Evolutionary conservation across 2,888 invertebrate genomes (phyloP), one percentile per base, ranked within the genome.

Genomic region (Agriopis aurantiaria): DNA sequence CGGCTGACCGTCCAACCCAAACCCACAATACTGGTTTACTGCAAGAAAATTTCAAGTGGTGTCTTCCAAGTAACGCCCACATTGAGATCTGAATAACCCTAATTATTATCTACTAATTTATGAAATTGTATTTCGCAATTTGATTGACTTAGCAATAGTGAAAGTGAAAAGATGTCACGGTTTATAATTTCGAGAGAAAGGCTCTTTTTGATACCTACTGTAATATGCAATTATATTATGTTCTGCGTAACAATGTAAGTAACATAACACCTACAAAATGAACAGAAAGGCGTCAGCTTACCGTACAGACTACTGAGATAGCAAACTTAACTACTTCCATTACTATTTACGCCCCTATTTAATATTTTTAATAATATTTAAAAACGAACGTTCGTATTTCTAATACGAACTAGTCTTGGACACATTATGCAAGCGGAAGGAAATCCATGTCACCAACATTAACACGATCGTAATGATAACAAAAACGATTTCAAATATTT

Each of bases 91-190:
- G 76, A 84, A 84, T 84, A 78, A 80, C 85, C 78, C 83, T 88
- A 91, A 93, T 91, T 91, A 90, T 63, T 69, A 84, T 82, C 78
- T 80, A 79, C 83, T 87, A 85, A 88, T 88, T 75, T 89, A 85
- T 84, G 81, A 87, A 87, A 84, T 85, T 85, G 82, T 72, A 69
- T 88, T 89, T 84, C 80, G 86, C 87, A 88, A 90, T 90, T 85
- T 87, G 89, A 91, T 91, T 91, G 91, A 89, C 86, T 88, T 82
- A 84, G 85, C 85, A 85, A 86, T 85, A 86, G 90, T 86, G 91
- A 93, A 93, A 93, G 93, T 91, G 85, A 89, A 90, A 88, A 90
- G 85, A 85, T 88, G 89, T 91, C 88, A 93, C 91, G 92, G 88
- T 88, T 86, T 88, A 85, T 89, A 87, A 89, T 88, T 90, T 87